Base-by-base conservation (phyloP, 2,888 invertebrate species). In the Alentia gelatinosa region DNA sequence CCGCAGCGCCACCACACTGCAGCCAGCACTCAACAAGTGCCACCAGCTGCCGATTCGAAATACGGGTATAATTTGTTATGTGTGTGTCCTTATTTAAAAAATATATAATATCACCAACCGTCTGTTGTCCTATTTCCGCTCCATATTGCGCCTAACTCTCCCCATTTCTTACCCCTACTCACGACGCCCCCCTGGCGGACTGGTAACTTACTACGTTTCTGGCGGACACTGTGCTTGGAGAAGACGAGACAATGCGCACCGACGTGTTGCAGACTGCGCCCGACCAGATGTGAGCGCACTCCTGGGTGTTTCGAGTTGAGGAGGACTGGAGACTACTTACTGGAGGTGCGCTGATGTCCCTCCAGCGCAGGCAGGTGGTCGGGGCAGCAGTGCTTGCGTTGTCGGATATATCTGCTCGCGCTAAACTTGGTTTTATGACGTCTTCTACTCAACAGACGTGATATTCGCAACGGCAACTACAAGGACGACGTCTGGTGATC, bases 21-120 rank as follows among this genome's bases (percentile, higher is more conserved):
- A 33, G 39, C 83, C 83, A 83, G 83, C 83, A 42, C n/a, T 83
- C 83, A 83, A 83, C 83, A 83, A 83, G 83, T 83, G 83, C 42
- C 15, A n/a, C 23, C 40, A 39, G 40, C 83, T 83, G 83, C 23
- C 83, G 3, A 40, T 39, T 83, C 40, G 40, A 39, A 35, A 83
- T 83, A 75, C 40, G 83, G 83, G 83, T 39, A 83, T 42, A 74
- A 26, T 30, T 74, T 83, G 23, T 83, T 30, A 7, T 74, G 26
- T 15, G 7, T 74, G n/a, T n/a, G 12, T 9, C n/a, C n/a, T n/a
- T n/a, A n/a, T n/a, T n/a, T 35, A 75, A n/a, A 75, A 12, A 56
- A 19, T 42, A 42, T 42, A 42, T 15, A 42, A 68, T 68, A 75
- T 3, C 15, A 35, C 30, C 30, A 30, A 3, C n/a, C 26, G 75